phyloP scores from a whole-genome alignment of 2,888 invertebrate species.

The Heliconius ismenius region DNA sequence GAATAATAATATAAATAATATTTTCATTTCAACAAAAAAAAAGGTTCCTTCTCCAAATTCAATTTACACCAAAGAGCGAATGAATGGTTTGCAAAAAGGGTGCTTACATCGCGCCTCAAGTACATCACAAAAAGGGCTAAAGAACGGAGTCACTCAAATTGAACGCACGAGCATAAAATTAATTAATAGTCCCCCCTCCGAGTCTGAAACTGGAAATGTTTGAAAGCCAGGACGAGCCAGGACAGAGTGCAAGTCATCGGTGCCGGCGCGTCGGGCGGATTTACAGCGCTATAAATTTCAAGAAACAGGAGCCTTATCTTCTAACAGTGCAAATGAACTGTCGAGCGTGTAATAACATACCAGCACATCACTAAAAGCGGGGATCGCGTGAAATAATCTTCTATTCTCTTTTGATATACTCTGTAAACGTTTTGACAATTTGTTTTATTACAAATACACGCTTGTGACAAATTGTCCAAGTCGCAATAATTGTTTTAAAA shows the following conservation, averaged over 20 bases:
- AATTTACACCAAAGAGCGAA: slow-evolving; percentile 37
- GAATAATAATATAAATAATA: not conserved
- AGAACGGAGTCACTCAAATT: slow-evolving; percentile 63
- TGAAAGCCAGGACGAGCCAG: slow-evolving; percentile 59
- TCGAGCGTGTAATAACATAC: slow-evolving; percentile 59
- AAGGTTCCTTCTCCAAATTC: slow-evolving; percentile 31
- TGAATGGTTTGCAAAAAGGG: slow-evolving; percentile 37
- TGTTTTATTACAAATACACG: slow-evolving; percentile 1
- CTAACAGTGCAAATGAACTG: slow-evolving; percentile 76
- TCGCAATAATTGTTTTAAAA: not conserved
- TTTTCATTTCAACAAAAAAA: slow-evolving; percentile 13
- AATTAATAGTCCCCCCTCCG: slow-evolving; percentile 68
- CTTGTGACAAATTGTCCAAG: slow-evolving; percentile 3
- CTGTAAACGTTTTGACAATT: slow-evolving; percentile 47
- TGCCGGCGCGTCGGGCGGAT: slow-evolving; percentile 55
- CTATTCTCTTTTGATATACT: slow-evolving; percentile 38
- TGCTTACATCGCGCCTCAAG: slow-evolving; percentile 41
- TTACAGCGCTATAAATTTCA: slow-evolving; percentile 73
- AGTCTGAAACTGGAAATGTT: slow-evolving; percentile 62
- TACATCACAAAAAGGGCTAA: slow-evolving; percentile 55
- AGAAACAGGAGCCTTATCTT: slow-evolving; percentile 71
- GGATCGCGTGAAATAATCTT: slow-evolving; percentile 46
- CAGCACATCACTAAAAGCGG: slow-evolving; percentile 51
- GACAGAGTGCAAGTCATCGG: slow-evolving; percentile 71
- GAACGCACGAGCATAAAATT: slow-evolving; percentile 70